These are phyloP conservation scores for Thyatira batis DNA, from an alignment of 2,888 invertebrate genomes.

Conservation along the genomic window DNA sequence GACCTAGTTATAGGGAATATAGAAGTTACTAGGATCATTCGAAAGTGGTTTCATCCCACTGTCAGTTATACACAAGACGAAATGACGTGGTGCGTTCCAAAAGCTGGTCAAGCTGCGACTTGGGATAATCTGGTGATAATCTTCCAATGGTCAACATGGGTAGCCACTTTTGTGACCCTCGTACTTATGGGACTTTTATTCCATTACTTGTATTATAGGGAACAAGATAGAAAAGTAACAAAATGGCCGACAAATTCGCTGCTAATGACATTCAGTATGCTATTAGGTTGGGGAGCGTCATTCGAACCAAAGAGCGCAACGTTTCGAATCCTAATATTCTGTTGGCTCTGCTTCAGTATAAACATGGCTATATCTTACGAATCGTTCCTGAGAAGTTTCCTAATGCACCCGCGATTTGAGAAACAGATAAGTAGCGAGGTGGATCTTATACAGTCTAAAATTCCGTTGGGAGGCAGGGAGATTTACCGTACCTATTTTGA, in stretches of 20 bases:
- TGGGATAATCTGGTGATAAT: constrained; percentile 76
- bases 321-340: constrained; percentile 70
- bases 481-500: constrained; percentile 77
- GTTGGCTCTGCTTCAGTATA: constrained; percentile 75
- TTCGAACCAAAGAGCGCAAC: constrained; percentile 66
- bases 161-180: constrained; percentile 60
- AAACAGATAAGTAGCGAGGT: constrained; percentile 74
- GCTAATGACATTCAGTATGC: constrained; percentile 73
- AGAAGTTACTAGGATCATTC: constrained; percentile 67
- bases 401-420: constrained; percentile 78
- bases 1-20: constrained; percentile 75
- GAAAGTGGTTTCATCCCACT: constrained; percentile 74
- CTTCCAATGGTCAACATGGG: constrained; percentile 76
- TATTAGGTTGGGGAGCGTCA: constrained; percentile 70
- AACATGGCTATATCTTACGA: constrained; percentile 78
- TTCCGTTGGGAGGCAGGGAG: constrained; percentile 73
- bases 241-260: constrained; percentile 76
- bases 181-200: constrained; percentile 64
- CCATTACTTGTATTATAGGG: constrained; percentile 64
- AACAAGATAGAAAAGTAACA: constrained; percentile 51
- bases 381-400: constrained; percentile 76
- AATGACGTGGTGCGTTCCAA: constrained; percentile 76
- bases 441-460: constrained; percentile 69
- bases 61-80: constrained; percentile 77
- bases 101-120: constrained; percentile 65